These are phyloP conservation scores for Griposia aprilina DNA, from an alignment of 2,888 invertebrate genomes.

Conservation along the genomic window DNA sequence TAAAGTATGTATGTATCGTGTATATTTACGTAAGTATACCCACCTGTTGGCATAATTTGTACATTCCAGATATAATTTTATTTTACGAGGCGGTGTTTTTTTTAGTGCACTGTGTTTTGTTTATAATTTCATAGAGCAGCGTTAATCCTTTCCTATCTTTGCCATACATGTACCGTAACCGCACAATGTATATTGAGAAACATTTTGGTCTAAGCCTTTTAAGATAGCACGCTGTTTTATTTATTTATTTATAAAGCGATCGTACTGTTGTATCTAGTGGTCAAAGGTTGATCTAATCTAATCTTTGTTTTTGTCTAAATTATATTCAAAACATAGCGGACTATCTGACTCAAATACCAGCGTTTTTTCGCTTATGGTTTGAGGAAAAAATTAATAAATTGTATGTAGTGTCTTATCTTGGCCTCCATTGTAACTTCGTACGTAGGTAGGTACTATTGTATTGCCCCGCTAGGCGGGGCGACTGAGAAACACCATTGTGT, in stretches of 20 bases:
- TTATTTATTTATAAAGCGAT: background rate
- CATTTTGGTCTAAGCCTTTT: slow-evolving; percentile 22
- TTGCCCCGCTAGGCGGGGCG: slow-evolving; percentile 78
- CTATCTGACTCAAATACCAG: slow-evolving; percentile 2
- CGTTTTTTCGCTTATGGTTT: slow-evolving; percentile 34
- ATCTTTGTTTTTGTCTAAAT: background rate
- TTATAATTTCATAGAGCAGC: background rate
- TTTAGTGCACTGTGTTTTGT: slow-evolving; percentile 35
- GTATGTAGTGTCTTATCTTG: slow-evolving; percentile 66
- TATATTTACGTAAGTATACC: slow-evolving; percentile 14
- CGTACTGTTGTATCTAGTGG: background rate
- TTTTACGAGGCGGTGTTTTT: background rate
- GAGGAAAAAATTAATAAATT: slow-evolving; percentile 25
- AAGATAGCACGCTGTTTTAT: background rate
- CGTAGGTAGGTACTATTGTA: slow-evolving; percentile 67
- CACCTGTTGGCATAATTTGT: slow-evolving; percentile 23
- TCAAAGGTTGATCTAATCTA: background rate
- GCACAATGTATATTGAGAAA: background rate
- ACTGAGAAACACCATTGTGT: slow-evolving; percentile 77
- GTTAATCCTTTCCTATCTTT: background rate
- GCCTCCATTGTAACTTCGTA: slow-evolving; percentile 69
- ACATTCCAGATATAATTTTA: slow-evolving; percentile 36
- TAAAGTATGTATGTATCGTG: slow-evolving; percentile 15
- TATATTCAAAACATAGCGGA: slow-evolving; percentile 20
- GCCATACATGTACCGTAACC: background rate